Evolutionary conservation across 2,888 invertebrate species (phyloP), one percentile per base, ranked within the genome.

Genomic region (Atrina japonica): DNA sequence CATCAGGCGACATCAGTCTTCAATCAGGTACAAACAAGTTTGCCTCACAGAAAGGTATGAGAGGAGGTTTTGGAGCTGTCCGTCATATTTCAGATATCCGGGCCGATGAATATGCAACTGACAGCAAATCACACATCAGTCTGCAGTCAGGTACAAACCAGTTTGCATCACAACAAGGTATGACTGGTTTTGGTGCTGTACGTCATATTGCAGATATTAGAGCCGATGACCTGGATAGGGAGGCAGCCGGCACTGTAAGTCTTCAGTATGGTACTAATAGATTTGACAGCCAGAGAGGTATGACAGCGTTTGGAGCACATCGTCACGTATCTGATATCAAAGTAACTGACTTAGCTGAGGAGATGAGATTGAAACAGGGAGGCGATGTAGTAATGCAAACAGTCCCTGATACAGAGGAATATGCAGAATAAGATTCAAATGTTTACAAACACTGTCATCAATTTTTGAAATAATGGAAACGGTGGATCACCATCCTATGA

Each of bases 1-100:
- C 87, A 14, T 79, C 84, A 6, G 79, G 77, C 6, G 73, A 86
- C 6, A 83, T 90, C 35, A 84, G 88, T 58, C 80, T 88, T 1
- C 90, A 90, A 73, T 81, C 85, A 50, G 90, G 90, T 5, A 85
- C 83, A 61, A 90, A 90, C 77, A 85, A 89, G 76, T 86, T 85
- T 9, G 90, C 89, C 14, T 83, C 82, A 45, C 90, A 90, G 75
- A 70, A 82, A 18, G 90, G 90, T 0, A 90, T 89, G 88, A 63
- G 67, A 23, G 78, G 81, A 41, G 76, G 70, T 1, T 78, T 85
- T 71, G 90, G 90, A 2, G 77, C 85, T 6, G 75, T 82, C 5
- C 73, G 87, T 16, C 89, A 90, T 75, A 86, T 88, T 40, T 83
- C 90, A 29, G 89, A 90, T 71, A 89, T 90, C 70, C 67, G 81